Evolutionary conservation across 2,797 vertebrate genomes (phyloP).

Genomic region (Antennarius maculatus): DNA sequence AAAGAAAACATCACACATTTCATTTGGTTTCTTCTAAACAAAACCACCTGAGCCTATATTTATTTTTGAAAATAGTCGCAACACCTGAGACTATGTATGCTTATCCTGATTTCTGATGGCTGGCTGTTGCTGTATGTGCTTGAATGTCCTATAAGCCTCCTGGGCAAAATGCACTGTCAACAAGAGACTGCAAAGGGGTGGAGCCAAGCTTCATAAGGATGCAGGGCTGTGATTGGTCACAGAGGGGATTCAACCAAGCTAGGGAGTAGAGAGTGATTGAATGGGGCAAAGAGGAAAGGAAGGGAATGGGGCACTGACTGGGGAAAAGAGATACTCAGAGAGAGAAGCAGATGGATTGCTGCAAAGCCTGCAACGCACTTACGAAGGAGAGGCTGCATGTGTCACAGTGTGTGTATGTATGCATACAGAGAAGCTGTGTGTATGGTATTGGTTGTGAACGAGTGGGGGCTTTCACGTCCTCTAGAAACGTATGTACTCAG

Average conservation of each 20-base stretch:
- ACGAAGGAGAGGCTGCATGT: slow-evolving; percentile 42
- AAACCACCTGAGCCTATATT: background rate
- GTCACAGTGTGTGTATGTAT: slow-evolving; percentile 19
- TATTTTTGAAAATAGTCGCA: background rate
- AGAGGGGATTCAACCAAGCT: slow-evolving; percentile 17
- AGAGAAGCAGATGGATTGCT: slow-evolving; percentile 65
- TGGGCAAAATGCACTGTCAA: slow-evolving; percentile 46
- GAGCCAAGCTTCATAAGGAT: slow-evolving; percentile 67
- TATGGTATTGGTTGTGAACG: slow-evolving; percentile 28
- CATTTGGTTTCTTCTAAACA: background rate
- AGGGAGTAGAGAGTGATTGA: slow-evolving; percentile 51
- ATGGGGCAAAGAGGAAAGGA: slow-evolving; percentile 47
- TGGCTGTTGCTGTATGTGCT: slow-evolving; percentile 45
- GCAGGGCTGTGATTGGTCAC: slow-evolving; percentile 62
- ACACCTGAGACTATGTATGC: background rate
- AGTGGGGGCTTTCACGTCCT: slow-evolving; percentile 28
- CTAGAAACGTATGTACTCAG: slow-evolving; percentile 41
- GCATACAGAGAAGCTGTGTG: slow-evolving; percentile 10
- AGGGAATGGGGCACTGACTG: slow-evolving; percentile 19
- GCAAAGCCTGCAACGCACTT: slow-evolving; percentile 48
- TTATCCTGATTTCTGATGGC: slow-evolving; percentile 5
- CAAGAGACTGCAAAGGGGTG: slow-evolving; percentile 28
- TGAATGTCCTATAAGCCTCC: slow-evolving; percentile 67
- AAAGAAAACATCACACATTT: too few species aligned
- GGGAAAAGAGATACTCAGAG: slow-evolving; percentile 33